Conservation (phyloP, 2,888 invertebrate species). For the Drosophila buzzatii region DNA sequence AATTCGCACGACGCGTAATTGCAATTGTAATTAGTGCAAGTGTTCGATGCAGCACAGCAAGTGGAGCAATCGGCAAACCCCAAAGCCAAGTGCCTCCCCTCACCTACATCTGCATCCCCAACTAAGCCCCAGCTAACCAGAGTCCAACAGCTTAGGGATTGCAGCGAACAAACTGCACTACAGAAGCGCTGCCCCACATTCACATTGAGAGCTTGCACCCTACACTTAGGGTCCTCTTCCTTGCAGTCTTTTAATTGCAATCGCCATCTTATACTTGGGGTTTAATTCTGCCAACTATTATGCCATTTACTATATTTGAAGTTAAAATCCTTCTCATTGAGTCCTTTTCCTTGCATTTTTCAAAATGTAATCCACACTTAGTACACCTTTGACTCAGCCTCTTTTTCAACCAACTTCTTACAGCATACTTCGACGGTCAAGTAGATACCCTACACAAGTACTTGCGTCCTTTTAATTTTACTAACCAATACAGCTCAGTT, state of each 20-base stretch:
- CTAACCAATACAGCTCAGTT: too few species aligned
- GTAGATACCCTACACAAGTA: background rate
- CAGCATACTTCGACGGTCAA: background rate
- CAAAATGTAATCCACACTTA: too few species aligned
- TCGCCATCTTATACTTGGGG: background rate
- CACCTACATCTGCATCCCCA: background rate
- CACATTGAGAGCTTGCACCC: background rate
- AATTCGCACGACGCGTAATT: constrained; percentile 69
- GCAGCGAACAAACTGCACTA: background rate
- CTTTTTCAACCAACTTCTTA: background rate
- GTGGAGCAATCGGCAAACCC: constrained; percentile 29
- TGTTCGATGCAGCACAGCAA: constrained; percentile 32
- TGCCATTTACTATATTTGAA: too few species aligned
- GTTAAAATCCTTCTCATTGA: too few species aligned
- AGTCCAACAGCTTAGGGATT: background rate
- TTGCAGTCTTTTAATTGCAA: background rate
- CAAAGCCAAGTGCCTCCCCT: background rate
- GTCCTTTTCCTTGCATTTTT: too few species aligned
- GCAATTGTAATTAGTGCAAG: constrained; percentile 77
- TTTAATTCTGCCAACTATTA: too few species aligned
- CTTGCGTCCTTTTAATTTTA: background rate
- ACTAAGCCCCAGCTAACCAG: background rate
- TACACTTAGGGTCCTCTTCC: background rate
- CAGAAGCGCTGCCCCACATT: too few species aligned
- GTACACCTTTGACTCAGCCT: too few species aligned